Percentiles rank a stretch among this genome's conserved stretches.
Conservation (phyloP, 2,113 vertebrate genomes). For the Gobio gobio region DNA sequence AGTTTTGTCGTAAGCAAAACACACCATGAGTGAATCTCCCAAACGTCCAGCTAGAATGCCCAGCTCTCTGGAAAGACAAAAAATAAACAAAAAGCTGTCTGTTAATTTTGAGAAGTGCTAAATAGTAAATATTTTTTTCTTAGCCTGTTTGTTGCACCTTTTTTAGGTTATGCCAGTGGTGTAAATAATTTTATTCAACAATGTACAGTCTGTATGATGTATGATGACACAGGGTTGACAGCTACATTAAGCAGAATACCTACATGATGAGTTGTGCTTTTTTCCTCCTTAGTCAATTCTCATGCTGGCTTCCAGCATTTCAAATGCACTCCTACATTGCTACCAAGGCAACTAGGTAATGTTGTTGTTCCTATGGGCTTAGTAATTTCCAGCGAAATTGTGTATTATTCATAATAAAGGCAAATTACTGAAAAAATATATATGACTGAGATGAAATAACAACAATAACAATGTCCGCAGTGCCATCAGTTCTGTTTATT, state of each 20-base stretch:
- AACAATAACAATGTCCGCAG: not conserved
- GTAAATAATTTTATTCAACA: not conserved
- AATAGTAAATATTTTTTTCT: not conserved
- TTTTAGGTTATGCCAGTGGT: not conserved
- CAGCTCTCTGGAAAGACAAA: constrained; percentile 86
- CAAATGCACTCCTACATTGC: constrained; percentile 30
- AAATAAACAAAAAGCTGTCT: constrained; percentile 53
- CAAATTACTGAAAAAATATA: not conserved
- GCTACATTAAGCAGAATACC: not conserved
- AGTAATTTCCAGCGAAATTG: not conserved
- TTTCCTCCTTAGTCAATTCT: not conserved
- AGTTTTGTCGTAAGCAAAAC: constrained; percentile 70
- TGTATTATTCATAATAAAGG: not conserved
- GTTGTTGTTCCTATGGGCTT: constrained; percentile 1
- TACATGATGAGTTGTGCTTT: not conserved
- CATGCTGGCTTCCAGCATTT: constrained; percentile 30
- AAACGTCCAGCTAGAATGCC: constrained; percentile 84
- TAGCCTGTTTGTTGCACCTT: not conserved
- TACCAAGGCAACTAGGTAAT: constrained; percentile 46
- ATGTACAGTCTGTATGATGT: not conserved
- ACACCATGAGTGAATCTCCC: constrained; percentile 91
- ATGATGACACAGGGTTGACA: not conserved
- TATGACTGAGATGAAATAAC: not conserved
- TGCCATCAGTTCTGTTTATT: not conserved
- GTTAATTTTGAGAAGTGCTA: not conserved